phyloP scores from a whole-genome alignment of 2,113 vertebrate genomes.

The Tupaia chinensis region DNA sequence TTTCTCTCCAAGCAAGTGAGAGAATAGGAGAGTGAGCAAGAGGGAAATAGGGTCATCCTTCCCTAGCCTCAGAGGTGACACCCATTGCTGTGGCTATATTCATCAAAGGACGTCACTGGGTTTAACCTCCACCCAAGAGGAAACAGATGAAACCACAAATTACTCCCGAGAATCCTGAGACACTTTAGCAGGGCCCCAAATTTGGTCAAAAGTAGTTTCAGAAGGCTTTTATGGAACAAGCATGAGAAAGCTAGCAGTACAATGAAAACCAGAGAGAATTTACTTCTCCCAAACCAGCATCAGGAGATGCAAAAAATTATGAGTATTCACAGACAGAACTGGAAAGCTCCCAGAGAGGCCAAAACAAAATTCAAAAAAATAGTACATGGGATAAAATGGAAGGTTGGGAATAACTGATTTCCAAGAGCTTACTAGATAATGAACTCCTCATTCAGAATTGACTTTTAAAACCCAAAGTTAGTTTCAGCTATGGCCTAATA shows the following conservation, averaged over 20 bases:
- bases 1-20: neutral
- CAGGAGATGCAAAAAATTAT: neutral
- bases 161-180: neutral
- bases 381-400: neutral
- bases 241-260: neutral
- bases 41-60: neutral
- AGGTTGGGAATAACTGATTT: neutral
- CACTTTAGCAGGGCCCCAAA: neutral
- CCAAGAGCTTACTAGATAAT: neutral
- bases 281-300: neutral
- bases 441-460: neutral
- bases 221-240: slow-evolving; percentile 11
- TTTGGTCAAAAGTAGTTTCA: slow-evolving; percentile 49
- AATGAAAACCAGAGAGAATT: slow-evolving; percentile 28
- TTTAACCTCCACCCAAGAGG: neutral
- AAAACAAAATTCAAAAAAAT: neutral
- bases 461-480: slow-evolving; percentile 8
- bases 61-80: neutral
- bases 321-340: neutral
- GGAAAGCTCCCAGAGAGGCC: neutral
- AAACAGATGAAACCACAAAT: neutral
- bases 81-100: too few relatives aligned
- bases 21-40: neutral
- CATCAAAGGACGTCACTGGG: neutral
- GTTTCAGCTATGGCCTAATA: neutral